Conservation (phyloP, 2,888 invertebrate genomes). For the Fragum fragum region DNA sequence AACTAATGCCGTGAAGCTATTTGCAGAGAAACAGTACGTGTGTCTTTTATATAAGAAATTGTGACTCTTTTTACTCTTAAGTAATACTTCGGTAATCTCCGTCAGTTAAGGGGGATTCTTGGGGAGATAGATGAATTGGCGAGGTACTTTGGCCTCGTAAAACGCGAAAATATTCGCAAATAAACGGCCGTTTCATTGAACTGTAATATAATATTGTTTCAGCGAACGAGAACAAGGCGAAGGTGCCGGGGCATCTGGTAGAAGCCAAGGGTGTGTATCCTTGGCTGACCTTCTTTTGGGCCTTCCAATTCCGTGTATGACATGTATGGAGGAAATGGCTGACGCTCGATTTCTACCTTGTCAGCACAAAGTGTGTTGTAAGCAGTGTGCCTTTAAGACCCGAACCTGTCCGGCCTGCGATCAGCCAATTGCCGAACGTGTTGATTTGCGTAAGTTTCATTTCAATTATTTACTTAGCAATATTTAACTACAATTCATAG, state of each 20-base stretch:
- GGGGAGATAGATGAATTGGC: too few relatives aligned
- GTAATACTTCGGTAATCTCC: too few relatives aligned
- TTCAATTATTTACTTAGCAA: too few relatives aligned
- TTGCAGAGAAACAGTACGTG: slow-evolving; percentile 60
- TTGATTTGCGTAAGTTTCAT: slow-evolving; percentile 21
- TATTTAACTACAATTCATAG: too few relatives aligned
- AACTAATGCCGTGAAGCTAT: slow-evolving; percentile 56
- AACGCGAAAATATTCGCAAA: too few relatives aligned
- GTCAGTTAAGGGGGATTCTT: too few relatives aligned
- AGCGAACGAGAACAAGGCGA: neutral
- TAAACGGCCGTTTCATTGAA: too few relatives aligned
- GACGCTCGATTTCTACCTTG: slow-evolving; percentile 48
- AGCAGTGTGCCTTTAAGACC: slow-evolving; percentile 19
- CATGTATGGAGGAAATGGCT: slow-evolving; percentile 38
- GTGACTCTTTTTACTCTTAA: too few relatives aligned
- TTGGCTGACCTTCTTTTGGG: slow-evolving; percentile 7
- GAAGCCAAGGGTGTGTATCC: neutral
- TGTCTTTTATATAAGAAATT: too few relatives aligned
- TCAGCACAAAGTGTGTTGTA: slow-evolving; percentile 41
- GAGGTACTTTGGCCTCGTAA: too few relatives aligned
- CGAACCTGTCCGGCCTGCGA: slow-evolving; percentile 16
- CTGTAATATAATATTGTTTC: neutral
- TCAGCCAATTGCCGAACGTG: neutral
- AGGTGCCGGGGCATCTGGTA: neutral
- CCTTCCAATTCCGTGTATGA: slow-evolving; percentile 37